Conservation (phyloP, 2,113 vertebrate genomes). For the Microcebus murinus region DNA sequence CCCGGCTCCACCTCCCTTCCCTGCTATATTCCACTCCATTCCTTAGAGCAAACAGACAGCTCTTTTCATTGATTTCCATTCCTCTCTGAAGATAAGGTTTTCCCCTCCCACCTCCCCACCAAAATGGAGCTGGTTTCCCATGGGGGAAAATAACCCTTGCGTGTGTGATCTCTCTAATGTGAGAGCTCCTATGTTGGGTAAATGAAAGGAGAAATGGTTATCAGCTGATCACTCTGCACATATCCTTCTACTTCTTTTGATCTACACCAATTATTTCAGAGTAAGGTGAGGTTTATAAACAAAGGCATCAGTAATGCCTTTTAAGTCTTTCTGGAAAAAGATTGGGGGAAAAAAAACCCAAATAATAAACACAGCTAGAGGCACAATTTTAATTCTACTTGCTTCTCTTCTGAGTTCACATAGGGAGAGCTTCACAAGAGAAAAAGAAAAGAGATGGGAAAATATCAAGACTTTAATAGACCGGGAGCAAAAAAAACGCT, state of each 20-base stretch:
- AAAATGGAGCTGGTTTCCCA: conserved; percentile 65
- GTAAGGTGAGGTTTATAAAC: conserved; percentile 63
- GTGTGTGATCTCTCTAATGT: conserved; percentile 80
- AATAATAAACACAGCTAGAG: conserved; percentile 54
- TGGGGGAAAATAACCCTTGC: conserved; percentile 65
- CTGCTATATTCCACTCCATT: conserved; percentile 41
- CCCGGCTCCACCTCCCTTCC: background rate
- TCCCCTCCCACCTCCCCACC: background rate
- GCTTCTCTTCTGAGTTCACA: background rate
- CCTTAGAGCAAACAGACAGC: conserved; percentile 74
- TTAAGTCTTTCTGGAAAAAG: conserved; percentile 53
- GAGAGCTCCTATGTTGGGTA: conserved; percentile 64
- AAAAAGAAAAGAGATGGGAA: background rate
- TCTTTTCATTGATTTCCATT: conserved; percentile 69
- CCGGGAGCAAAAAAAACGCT: background rate
- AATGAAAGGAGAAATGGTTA: conserved; percentile 64
- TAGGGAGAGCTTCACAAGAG: background rate
- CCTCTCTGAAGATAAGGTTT: conserved; percentile 73
- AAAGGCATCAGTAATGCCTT: conserved; percentile 51
- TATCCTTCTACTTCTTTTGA: conserved; percentile 56
- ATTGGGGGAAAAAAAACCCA: background rate
- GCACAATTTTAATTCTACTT: background rate
- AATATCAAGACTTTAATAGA: background rate
- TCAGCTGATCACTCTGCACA: conserved; percentile 44
- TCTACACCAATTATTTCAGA: conserved; percentile 37